These are phyloP conservation scores for Latrodectus elegans DNA, from an alignment of 2,888 invertebrate species.

Conservation along the genomic window DNA sequence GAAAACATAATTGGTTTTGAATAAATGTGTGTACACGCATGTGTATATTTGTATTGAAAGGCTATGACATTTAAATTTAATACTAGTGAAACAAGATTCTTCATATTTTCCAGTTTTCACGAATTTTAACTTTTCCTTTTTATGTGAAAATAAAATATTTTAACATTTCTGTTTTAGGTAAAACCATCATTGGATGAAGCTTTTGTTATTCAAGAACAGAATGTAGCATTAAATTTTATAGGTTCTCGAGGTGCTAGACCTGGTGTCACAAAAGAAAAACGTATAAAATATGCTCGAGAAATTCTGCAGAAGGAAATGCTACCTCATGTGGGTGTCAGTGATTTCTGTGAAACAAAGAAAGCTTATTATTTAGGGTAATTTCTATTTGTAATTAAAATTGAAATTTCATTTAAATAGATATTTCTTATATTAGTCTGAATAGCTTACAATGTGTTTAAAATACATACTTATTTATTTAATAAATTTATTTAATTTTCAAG, in stretches of 20 bases:
- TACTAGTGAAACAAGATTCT: no score
- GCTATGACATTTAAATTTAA: no score
- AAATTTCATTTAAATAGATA: no score
- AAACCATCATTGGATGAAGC: conserved; percentile 99
- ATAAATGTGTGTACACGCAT: no score
- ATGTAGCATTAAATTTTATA: conserved; percentile 98
- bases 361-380: conserved; percentile 82
- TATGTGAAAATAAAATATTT: neutral
- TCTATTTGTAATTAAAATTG: neutral
- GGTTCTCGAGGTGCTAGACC: conserved; percentile 97
- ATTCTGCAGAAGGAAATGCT: conserved; percentile 99
- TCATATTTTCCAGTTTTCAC: no score
- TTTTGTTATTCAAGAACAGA: conserved; percentile 99
- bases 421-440: no score
- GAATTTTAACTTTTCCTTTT: neutral
- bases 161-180: conserved; percentile 76
- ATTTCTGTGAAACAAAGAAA: conserved; percentile 99
- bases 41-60: no score
- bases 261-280: conserved; percentile 98
- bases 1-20: no score
- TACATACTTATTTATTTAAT: no score
- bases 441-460: no score
- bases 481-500: no score
- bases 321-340: conserved; percentile 99
- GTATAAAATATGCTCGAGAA: conserved; percentile 99